A percentile compares a stretch with the other conserved stretches of the same genome.
Conservation (phyloP, 2,797 vertebrate species). For the Aldrovandia affinis region DNA sequence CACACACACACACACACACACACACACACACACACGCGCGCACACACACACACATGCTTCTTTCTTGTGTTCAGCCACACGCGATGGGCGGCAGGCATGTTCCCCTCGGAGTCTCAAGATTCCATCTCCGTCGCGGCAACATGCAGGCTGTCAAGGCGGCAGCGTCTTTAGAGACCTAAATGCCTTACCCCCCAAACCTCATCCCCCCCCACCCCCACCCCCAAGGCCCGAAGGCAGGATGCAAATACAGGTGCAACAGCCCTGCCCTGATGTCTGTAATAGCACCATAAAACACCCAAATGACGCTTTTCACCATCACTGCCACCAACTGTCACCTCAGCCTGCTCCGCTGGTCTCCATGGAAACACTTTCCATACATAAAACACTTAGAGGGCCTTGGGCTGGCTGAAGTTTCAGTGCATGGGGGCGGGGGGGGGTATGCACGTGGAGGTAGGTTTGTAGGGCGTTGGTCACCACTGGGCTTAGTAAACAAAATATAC, state of each 20-base stretch:
- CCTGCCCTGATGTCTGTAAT: background rate
- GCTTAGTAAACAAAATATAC: too few species aligned
- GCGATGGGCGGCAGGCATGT: background rate
- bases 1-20: conserved; percentile 14
- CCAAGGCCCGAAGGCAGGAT: background rate
- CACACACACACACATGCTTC: conserved; percentile 22
- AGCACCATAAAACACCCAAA: background rate
- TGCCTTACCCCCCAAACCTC: too few species aligned
- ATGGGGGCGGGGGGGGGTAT: background rate
- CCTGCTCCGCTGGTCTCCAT: conserved; percentile 11
- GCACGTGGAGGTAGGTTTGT: background rate
- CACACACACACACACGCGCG: conserved; percentile 10
- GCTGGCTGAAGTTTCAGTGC: background rate
- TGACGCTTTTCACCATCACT: conserved; percentile 11
- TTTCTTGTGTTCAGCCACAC: background rate
- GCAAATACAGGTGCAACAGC: conserved; percentile 1
- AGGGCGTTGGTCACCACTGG: too few species aligned
- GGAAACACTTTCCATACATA: conserved; percentile 15
- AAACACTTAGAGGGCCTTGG: conserved; percentile 1
- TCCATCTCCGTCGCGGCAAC: background rate
- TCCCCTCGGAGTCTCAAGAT: background rate
- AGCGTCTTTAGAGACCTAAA: background rate
- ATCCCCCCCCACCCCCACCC: background rate
- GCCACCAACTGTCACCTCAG: conserved; percentile 2
- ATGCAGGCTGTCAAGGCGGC: background rate